These are phyloP conservation scores for Bufo gargarizans DNA, from an alignment of 2,113 vertebrate genomes.

Conservation along the genomic window DNA sequence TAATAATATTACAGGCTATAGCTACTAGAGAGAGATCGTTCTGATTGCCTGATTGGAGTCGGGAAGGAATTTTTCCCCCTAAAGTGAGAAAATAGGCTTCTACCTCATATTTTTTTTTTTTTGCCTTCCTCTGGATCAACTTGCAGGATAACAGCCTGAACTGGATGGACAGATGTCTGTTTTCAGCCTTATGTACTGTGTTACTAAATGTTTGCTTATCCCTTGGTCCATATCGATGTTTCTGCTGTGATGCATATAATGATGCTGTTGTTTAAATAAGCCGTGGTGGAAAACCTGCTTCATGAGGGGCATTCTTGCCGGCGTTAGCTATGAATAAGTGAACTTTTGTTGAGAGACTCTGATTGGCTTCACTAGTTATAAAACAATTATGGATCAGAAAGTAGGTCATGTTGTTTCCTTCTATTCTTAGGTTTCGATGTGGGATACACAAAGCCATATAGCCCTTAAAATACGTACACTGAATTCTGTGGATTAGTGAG, in stretches of 20 bases:
- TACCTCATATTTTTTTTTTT: too few relatives aligned
- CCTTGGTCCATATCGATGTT: not conserved
- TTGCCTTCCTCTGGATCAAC: too few relatives aligned
- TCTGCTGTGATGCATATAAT: not conserved
- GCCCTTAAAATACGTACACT: not conserved
- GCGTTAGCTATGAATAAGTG: conserved; percentile 36
- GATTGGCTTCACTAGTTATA: conserved; percentile 28
- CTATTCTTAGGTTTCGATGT: conserved; percentile 26
- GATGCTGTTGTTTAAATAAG: not conserved
- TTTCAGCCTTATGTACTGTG: too few relatives aligned
- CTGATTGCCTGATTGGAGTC: too few relatives aligned
- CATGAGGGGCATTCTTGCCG: not conserved
- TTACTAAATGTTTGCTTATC: not conserved
- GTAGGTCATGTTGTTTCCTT: conserved; percentile 48
- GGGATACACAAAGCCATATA: conserved; percentile 44
- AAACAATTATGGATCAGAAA: conserved; percentile 48
- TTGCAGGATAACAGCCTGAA: too few relatives aligned
- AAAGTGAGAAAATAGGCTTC: too few relatives aligned
- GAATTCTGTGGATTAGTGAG: not conserved
- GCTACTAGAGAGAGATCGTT: too few relatives aligned
- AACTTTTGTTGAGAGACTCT: conserved; percentile 17
- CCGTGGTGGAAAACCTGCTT: not conserved
- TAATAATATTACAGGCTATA: too few relatives aligned
- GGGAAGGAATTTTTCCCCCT: too few relatives aligned
- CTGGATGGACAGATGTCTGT: too few relatives aligned